Conservation (phyloP, 2,797 vertebrate genomes). For the Syngnathus rostellatus region DNA sequence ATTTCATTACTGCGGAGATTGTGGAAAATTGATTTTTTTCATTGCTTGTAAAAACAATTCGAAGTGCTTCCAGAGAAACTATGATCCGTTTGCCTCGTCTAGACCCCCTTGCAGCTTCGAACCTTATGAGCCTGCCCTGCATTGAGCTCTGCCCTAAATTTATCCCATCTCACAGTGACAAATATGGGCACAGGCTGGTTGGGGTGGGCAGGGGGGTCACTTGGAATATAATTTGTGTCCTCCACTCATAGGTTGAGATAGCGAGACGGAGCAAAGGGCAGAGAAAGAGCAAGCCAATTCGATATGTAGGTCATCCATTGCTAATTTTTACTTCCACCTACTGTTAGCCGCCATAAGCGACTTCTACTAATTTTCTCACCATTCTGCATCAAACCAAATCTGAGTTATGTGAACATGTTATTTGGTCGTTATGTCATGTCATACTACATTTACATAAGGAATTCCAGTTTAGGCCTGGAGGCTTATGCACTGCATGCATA, state of each 20-base stretch:
- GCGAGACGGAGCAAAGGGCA: neutral
- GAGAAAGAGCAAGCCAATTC: neutral
- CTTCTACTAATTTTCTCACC: neutral
- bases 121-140: constrained; percentile 45
- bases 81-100: too few relatives aligned
- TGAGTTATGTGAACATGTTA: too few relatives aligned
- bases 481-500: neutral
- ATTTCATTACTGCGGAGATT: too few relatives aligned
- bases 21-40: too few relatives aligned
- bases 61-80: too few relatives aligned
- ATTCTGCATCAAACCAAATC: neutral
- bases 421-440: neutral
- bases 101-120: constrained; percentile 31
- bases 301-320: neutral
- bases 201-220: constrained; percentile 58
- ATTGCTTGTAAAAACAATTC: too few relatives aligned
- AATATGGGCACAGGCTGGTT: constrained; percentile 60
- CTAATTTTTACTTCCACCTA: neutral
- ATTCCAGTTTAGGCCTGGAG: neutral
- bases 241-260: neutral
- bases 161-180: constrained; percentile 69
- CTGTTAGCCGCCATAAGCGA: neutral
- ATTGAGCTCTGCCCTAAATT: constrained; percentile 67
- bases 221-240: too few relatives aligned
- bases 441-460: neutral